A percentile compares a stretch with the other conserved stretches of the same genome.
Conservation (phyloP, 2,113 vertebrate genomes). For the Phylloscopus trochiloides region DNA sequence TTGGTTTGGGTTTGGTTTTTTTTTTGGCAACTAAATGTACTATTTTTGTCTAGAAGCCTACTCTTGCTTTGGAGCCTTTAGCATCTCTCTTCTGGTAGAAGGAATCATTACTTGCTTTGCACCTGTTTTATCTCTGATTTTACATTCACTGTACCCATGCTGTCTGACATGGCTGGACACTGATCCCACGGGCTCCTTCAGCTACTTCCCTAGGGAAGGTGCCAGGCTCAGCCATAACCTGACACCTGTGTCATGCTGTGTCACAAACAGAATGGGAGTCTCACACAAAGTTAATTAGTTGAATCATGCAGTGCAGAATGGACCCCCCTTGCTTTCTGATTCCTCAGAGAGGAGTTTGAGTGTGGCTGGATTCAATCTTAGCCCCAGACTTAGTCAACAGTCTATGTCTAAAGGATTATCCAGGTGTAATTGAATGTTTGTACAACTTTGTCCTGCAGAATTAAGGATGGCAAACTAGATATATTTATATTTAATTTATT, state of each 20-base stretch:
- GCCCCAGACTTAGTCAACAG: not conserved
- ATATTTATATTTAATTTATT: not conserved
- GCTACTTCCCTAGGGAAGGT: accelerated
- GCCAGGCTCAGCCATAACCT: accelerated
- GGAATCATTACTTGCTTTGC: not conserved
- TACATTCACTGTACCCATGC: accelerated
- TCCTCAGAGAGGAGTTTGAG: not conserved
- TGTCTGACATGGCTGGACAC: not conserved
- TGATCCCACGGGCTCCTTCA: accelerated
- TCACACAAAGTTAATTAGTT: not conserved
- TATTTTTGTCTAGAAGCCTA: not conserved
- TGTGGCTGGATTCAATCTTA: not conserved
- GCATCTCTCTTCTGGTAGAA: not conserved
- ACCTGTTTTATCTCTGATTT: not conserved
- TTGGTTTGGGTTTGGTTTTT: accelerated
- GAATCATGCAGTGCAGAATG: not conserved
- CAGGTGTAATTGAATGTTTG: not conserved
- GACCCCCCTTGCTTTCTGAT: not conserved
- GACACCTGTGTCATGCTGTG: accelerated
- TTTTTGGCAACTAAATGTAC: not conserved
- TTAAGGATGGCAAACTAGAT: not conserved
- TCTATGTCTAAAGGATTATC: not conserved
- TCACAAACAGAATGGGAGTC: not conserved
- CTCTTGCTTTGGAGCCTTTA: not conserved
- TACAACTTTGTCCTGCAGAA: not conserved